phyloP scores from a whole-genome alignment of 2,888 invertebrate genomes.

The Stegana nigrithorax region DNA sequence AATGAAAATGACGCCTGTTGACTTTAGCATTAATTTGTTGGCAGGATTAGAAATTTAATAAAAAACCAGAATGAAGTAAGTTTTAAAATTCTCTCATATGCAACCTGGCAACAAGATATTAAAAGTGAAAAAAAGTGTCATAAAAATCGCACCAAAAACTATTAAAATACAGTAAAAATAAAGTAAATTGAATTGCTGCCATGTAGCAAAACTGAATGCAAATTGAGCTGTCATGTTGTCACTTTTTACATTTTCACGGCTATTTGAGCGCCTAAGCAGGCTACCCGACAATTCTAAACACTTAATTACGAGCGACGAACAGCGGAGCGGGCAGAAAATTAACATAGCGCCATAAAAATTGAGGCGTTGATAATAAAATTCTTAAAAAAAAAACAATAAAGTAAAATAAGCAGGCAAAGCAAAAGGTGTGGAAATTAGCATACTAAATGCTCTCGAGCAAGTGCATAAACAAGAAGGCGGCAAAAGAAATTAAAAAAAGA shows the following conservation, averaged over 20 bases:
- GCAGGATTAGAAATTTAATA: no score
- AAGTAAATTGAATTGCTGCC: background rate
- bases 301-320: background rate
- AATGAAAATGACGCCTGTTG: no score
- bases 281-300: background rate
- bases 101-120: no score
- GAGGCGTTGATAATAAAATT: slow-evolving; percentile 7
- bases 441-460: background rate
- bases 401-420: no score
- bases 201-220: background rate
- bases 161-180: no score
- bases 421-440: slow-evolving; percentile 16
- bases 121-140: no score
- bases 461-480: background rate
- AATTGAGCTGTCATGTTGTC: slow-evolving; percentile 13
- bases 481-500: background rate
- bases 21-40: no score
- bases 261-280: background rate
- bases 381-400: background rate
- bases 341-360: slow-evolving; percentile 8
- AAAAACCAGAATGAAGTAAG: no score
- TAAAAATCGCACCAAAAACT: slow-evolving; percentile 13
- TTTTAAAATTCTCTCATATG: no score
- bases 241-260: slow-evolving; percentile 10
- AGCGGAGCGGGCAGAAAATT: background rate